A percentile compares a stretch with the other conserved stretches of the same genome.
Conservation (phyloP, 2,888 invertebrate genomes). For the Trachelus troglodyta region DNA sequence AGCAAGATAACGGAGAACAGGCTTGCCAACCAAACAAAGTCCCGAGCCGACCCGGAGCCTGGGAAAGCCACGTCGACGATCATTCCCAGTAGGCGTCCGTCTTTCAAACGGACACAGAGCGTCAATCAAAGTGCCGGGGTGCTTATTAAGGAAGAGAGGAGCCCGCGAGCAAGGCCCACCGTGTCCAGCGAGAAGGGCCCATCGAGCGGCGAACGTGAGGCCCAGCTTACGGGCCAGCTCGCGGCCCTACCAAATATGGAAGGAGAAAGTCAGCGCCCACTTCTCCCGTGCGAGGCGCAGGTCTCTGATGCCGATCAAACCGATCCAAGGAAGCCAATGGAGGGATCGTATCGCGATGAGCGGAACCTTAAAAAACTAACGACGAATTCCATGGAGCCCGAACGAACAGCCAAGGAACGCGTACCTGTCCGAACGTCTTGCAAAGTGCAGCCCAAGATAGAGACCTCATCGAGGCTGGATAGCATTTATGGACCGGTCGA, state of each 20-base stretch:
- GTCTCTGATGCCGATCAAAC: conserved; percentile 9
- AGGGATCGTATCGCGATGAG: not conserved
- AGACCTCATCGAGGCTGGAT: conserved; percentile 10
- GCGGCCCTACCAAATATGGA: conserved; percentile 54
- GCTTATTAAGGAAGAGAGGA: conserved; percentile 43
- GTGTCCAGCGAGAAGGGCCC: conserved; percentile 38
- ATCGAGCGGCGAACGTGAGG: conserved; percentile 25
- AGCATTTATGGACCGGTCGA: conserved; percentile 35
- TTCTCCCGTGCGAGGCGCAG: conserved; percentile 28
- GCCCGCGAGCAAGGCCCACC: conserved; percentile 28
- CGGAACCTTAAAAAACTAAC: not conserved
- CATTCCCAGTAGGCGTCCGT: conserved; percentile 38
- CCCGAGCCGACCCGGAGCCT: conserved; percentile 20
- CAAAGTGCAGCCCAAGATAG: not conserved
- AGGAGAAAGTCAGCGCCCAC: conserved; percentile 49
- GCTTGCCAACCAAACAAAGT: not conserved
- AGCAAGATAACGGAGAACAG: not conserved
- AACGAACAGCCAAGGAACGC: not conserved
- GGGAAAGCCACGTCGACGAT: conserved; percentile 6
- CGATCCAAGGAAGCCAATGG: conserved; percentile 23
- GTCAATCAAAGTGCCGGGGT: conserved; percentile 34
- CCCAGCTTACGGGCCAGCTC: conserved; percentile 42
- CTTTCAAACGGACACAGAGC: conserved; percentile 46
- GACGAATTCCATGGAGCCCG: not conserved
- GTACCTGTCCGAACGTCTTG: not conserved